phyloP scores from a whole-genome alignment of 2,888 invertebrate genomes.

The Cheilosia grossa region DNA sequence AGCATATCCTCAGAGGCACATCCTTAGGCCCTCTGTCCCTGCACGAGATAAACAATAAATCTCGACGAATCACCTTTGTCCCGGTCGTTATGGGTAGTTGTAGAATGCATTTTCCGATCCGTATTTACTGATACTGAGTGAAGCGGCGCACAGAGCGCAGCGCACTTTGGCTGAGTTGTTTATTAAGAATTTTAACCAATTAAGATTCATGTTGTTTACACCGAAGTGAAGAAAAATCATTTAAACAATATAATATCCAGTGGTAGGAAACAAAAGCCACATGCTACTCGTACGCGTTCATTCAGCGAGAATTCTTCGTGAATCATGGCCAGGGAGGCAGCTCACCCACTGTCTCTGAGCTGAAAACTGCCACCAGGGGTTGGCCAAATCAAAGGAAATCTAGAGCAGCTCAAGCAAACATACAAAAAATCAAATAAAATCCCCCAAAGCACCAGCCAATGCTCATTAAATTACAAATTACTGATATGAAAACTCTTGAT shows the following conservation, averaged over 20 bases:
- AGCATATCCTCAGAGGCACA: conserved; percentile 23
- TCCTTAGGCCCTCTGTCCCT: conserved; percentile 39
- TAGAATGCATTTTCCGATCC: conserved; percentile 31
- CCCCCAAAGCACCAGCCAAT: conserved; percentile 55
- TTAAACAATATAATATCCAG: conserved; percentile 81
- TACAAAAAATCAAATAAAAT: conserved; percentile 62
- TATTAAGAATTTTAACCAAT: conserved; percentile 71
- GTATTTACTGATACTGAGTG: conserved; percentile 19
- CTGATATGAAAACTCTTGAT: conserved; percentile 70
- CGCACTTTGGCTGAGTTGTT: conserved; percentile 71
- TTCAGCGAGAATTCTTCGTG: conserved; percentile 32
- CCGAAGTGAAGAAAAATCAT: conserved; percentile 79
- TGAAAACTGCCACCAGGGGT: conserved; percentile 54
- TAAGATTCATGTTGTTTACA: conserved; percentile 75
- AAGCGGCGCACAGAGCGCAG: conserved; percentile 58
- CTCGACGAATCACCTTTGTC: conserved; percentile 60
- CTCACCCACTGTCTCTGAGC: not conserved
- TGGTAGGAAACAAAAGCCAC: conserved; percentile 83
- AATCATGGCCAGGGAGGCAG: conserved; percentile 18
- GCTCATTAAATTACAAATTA: conserved; percentile 68
- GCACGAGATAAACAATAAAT: conserved; percentile 50
- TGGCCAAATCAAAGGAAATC: conserved; percentile 66
- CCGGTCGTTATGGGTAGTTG: conserved; percentile 51
- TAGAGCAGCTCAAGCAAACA: conserved; percentile 42
- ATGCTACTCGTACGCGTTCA: conserved; percentile 79